Conservation (phyloP, 2,888 invertebrate species). For the Eretmocerus hayati region DNA sequence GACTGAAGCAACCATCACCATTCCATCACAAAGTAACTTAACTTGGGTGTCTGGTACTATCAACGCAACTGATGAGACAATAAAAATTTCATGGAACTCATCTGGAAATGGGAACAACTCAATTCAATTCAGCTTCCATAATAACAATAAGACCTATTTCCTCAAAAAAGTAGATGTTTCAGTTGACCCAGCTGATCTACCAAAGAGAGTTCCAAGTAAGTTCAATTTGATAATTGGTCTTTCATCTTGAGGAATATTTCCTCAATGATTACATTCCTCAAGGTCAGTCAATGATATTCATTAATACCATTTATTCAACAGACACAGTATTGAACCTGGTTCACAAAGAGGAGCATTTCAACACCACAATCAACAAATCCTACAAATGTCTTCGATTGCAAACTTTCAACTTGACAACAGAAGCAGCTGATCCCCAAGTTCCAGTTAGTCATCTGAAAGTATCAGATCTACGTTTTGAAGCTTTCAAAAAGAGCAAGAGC, state of each 20-base stretch:
- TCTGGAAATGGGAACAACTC: constrained; percentile 26
- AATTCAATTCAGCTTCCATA: constrained; percentile 46
- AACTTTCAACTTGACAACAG: constrained; percentile 52
- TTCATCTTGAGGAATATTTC: too few relatives aligned
- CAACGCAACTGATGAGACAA: constrained; percentile 36
- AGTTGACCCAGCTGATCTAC: constrained; percentile 39
- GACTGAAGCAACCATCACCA: constrained; percentile 27
- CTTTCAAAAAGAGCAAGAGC: constrained; percentile 54
- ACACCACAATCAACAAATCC: constrained; percentile 52
- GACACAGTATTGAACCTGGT: constrained; percentile 11
- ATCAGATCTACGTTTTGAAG: constrained; percentile 64
- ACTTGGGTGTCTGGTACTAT: constrained; percentile 47
- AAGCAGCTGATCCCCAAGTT: constrained; percentile 32
- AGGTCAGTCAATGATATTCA: too few relatives aligned
- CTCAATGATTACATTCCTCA: too few relatives aligned
- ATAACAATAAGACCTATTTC: constrained; percentile 38
- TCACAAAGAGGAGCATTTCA: constrained; percentile 8
- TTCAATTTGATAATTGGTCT: too few relatives aligned
- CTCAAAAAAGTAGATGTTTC: constrained; percentile 32
- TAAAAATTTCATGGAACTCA: constrained; percentile 45
- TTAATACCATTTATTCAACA: too few relatives aligned
- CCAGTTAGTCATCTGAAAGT: constrained; percentile 52
- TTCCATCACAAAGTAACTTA: constrained; percentile 45
- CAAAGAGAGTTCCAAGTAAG: constrained; percentile 36
- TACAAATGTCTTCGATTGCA: constrained; percentile 65